These are phyloP conservation scores for Clytia hemisphaerica DNA, from an alignment of 30 jellyfish, hydroid and myxozoan species.

Conservation along the genomic window DNA sequence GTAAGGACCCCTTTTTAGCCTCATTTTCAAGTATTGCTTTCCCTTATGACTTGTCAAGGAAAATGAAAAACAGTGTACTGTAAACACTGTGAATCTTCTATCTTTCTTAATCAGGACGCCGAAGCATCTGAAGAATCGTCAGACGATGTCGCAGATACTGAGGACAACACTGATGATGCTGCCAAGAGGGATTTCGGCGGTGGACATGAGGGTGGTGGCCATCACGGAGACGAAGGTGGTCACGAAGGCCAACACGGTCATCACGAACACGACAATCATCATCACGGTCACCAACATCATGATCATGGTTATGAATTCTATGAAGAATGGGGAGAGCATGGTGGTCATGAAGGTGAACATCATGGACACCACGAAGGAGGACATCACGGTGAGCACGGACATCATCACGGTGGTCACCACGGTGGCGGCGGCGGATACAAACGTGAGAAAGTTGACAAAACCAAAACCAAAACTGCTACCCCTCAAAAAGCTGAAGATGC, in stretches of 20 bases:
- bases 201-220: slow-evolving; percentile 46
- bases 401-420: slow-evolving; percentile 71
- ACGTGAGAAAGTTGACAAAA: slow-evolving; percentile 20
- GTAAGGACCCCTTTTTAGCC: too few species aligned
- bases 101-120: too few species aligned
- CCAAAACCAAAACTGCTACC: neutral
- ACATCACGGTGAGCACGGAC: slow-evolving; percentile 56
- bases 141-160: too few species aligned
- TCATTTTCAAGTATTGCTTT: too few species aligned
- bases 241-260: slow-evolving; percentile 92
- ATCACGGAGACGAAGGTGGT: slow-evolving; percentile 57
- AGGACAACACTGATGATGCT: neutral
- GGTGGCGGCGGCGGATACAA: slow-evolving; percentile 82
- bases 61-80: too few species aligned
- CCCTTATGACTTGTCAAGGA: too few species aligned
- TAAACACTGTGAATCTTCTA: too few species aligned
- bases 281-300: slow-evolving; percentile 91
- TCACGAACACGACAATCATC: slow-evolving; percentile 95
- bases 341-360: slow-evolving; percentile 87
- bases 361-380: slow-evolving; percentile 67
- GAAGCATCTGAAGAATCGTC: too few species aligned
- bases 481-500: slow-evolving; percentile 18
- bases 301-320: slow-evolving; percentile 92
- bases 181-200: slow-evolving; percentile 73
- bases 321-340: slow-evolving; percentile 92